Evolutionary conservation across 2,888 invertebrate species (phyloP).

Genomic region (Buathra laborator): DNA sequence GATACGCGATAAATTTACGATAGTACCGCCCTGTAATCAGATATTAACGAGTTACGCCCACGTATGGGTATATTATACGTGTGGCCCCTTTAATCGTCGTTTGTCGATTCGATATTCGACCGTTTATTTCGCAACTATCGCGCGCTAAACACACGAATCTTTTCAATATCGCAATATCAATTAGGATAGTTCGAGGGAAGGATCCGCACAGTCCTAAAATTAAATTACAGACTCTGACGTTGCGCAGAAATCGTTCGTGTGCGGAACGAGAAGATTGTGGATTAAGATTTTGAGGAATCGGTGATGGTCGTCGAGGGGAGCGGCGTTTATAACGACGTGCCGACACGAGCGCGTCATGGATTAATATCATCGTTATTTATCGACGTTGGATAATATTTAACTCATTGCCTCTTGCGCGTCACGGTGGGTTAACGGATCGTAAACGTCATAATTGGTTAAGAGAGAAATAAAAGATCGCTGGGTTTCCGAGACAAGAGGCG

Average conservation of each 20-base stretch:
- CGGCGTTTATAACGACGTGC: constrained; percentile 59
- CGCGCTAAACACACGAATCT: constrained; percentile 32
- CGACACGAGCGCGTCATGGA: constrained; percentile 52
- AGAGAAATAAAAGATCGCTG: constrained; percentile 4
- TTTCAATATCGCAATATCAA: constrained; percentile 65
- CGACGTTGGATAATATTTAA: constrained; percentile 35
- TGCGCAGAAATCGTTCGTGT: constrained; percentile 25
- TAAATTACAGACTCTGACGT: constrained; percentile 57
- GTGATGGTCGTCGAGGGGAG: constrained; percentile 34
- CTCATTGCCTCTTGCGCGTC: neutral
- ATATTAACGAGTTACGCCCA: constrained; percentile 73
- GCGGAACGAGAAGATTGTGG: constrained; percentile 55
- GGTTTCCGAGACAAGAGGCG: neutral
- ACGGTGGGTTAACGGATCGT: neutral
- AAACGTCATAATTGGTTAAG: constrained; percentile 1
- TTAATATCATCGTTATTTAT: constrained; percentile 47
- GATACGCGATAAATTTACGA: constrained; percentile 78
- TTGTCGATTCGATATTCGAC: constrained; percentile 35
- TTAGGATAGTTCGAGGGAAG: constrained; percentile 33
- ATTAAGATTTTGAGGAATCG: constrained; percentile 65
- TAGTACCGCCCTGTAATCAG: constrained; percentile 77
- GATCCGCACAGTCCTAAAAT: constrained; percentile 37
- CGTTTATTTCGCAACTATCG: constrained; percentile 23
- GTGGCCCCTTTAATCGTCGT: constrained; percentile 31
- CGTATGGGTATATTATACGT: constrained; percentile 39